Evolutionary conservation across 2,888 invertebrate species (phyloP), one percentile per base, ranked within the genome.

Genomic region (Drosophila seclusa): DNA sequence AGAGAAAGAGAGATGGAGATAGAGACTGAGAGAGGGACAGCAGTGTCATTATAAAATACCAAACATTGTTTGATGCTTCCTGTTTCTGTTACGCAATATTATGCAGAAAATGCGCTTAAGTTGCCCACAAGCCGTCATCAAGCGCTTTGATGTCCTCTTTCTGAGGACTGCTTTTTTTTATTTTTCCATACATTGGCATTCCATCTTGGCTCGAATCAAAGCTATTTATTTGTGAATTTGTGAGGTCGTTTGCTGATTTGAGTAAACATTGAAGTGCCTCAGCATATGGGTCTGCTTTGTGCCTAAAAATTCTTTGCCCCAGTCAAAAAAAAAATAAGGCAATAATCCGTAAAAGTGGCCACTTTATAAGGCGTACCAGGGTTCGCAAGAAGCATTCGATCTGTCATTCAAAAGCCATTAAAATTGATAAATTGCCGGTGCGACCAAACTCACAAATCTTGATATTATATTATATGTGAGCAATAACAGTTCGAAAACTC

Each of bases 321-420:
- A 45, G 45, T 1, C n/a, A 6, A 38, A 55, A 34, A 48, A 61
- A 68, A 54, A 63, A 73, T 66, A 72, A 78, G 75, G 80, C 89
- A 89, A 85, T 85, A 85, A 89, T 89, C 89, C 85, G 82, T 87
- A 78, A 74, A 85, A 85, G 89, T 84, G 89, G 85, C 68, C 85
- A 75, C 72, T 81, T 89, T 77, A 65, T 62, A 50, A 48, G 67
- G 65, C 83, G 16, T 27, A 40, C 42, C 58, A n/a, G 45, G 34
- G 36, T 38, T n/a, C 21, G 55, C 61, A 62, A 29, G 38, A 31
- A 48, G 81, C 83, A 68, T 72, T 70, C 57, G 49, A n/a, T 49
- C 65, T 54, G 40, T 67, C 73, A 77, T 81, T 79, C 63, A 64
- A 89, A 84, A 73, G 76, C 75, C 80, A 82, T 85, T 89, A 80